Percentiles rank a stretch among this genome's conserved stretches.
phyloP scores from a whole-genome alignment of 2,888 invertebrate species.

The Neoitamus cyanurus region DNA sequence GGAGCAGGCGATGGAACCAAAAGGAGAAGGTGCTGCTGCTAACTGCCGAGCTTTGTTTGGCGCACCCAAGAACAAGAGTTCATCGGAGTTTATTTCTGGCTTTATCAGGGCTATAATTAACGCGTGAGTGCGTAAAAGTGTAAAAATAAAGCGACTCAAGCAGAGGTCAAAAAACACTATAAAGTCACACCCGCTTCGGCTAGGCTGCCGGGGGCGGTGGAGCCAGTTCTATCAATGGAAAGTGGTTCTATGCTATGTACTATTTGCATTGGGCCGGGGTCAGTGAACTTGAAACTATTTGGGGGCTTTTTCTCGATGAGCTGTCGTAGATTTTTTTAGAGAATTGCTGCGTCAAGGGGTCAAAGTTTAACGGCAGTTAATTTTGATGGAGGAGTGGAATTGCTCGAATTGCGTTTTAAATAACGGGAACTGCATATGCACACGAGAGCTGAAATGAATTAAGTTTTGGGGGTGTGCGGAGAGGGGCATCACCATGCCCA shows the following conservation, averaged over 20 bases:
- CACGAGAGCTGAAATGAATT: too few species aligned
- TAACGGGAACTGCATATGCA: background rate
- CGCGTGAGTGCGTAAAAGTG: conserved; percentile 13
- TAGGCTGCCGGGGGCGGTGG: background rate
- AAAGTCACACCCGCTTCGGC: background rate
- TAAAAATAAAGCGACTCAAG: conserved; percentile 20
- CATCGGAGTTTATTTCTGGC: conserved; percentile 7
- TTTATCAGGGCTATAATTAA: conserved; percentile 30
- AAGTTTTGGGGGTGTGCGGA: too few species aligned
- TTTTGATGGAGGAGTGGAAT: background rate
- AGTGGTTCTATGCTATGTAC: background rate
- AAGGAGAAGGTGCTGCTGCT: background rate
- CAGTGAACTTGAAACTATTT: background rate
- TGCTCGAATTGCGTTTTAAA: background rate
- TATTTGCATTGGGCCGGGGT: background rate
- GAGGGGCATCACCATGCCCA: too few species aligned
- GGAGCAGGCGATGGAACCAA: background rate
- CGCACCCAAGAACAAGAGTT: background rate
- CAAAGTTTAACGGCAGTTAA: background rate
- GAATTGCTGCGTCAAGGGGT: background rate
- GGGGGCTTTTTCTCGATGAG: background rate
- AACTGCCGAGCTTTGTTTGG: background rate
- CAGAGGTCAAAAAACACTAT: conserved; percentile 17
- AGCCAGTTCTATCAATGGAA: background rate
- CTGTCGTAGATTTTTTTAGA: background rate